Evolutionary conservation across 2,888 invertebrate genomes (phyloP), one percentile per base, ranked within the genome.

Genomic region (Pyrrhosoma nymphula): DNA sequence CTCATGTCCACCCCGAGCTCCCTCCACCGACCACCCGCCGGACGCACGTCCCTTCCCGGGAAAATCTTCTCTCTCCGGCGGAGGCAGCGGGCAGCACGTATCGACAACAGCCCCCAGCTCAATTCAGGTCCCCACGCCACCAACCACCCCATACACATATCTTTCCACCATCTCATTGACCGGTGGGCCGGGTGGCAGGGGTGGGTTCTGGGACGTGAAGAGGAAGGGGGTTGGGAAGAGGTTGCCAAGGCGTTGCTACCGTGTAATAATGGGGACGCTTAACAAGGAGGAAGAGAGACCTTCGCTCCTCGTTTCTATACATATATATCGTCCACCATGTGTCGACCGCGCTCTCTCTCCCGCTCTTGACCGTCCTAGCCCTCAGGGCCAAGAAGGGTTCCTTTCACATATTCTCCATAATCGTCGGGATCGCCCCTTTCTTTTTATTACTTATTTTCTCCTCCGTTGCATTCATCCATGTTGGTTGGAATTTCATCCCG

Each of bases 31-130:
- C 75, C 82, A 1, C 35, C 30, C 82, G 26, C 0, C 6, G 18
- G 20, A 26, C 69, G 26, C 69, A 26, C 26, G n/a, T 82, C 35
- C 82, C 35, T 14, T 16, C 35, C 82, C 82, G 26, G 26, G 69
- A 14, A 12, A 12, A 69, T 26, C n/a, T 20, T 69, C 69, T 26
- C 82, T 35, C 35, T 35, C 82, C 16, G 35, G 47, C 47, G 47
- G 47, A 2, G 47, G 47, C 47, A 47, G 47, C 47, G 8, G 47
- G 69, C 26, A 0, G 82, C 30, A 26, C 82, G 30, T 30, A 82
- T 82, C 82, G 82, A 82, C 82, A 35, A 82, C 82, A 82, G 82
- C 35, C 82, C 26, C 82, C 30, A 82, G 82, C 82, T 82, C 82
- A 23, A 82, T 69, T 82, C 82, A 16, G 69, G 23, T 16, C 82